Conservation (phyloP, 2,888 invertebrate species). For the Volucella zonaria region DNA sequence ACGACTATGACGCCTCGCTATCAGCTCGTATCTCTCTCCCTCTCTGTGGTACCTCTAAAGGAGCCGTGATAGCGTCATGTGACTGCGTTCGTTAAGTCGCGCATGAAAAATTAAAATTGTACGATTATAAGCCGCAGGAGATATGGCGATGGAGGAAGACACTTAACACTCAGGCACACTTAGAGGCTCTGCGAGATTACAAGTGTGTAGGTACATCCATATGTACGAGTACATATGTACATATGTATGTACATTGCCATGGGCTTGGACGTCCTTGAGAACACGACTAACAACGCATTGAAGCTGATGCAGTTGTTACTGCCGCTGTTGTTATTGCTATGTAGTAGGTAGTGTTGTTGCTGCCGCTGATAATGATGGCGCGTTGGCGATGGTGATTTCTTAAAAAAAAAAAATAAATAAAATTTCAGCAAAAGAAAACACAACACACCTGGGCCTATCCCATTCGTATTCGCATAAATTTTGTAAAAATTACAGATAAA, state of each 20-base stretch:
- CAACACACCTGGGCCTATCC: constrained; percentile 45
- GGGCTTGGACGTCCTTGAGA: constrained; percentile 50
- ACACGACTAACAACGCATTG: background rate
- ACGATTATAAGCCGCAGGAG: constrained; percentile 12
- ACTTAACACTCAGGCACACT: constrained; percentile 18
- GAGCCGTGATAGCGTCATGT: too few relatives aligned
- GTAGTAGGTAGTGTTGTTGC: background rate
- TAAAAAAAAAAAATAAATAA: background rate
- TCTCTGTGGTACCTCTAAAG: background rate
- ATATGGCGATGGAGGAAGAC: constrained; percentile 32
- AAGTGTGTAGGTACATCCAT: background rate
- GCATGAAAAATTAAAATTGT: constrained; percentile 25
- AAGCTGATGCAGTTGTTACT: constrained; percentile 3
- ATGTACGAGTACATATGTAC: too few relatives aligned
- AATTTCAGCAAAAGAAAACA: background rate
- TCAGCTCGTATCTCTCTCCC: background rate
- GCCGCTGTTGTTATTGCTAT: background rate
- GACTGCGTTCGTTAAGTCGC: background rate
- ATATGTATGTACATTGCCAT: constrained; percentile 53
- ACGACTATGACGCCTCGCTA: constrained; percentile 30
- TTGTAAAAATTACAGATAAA: constrained; percentile 45
- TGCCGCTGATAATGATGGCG: background rate
- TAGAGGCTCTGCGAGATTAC: background rate
- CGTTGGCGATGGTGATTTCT: constrained; percentile 1
- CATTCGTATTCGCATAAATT: constrained; percentile 53